phyloP scores from a whole-genome alignment of 2,797 vertebrate genomes.

The Coendou prehensilis region DNA sequence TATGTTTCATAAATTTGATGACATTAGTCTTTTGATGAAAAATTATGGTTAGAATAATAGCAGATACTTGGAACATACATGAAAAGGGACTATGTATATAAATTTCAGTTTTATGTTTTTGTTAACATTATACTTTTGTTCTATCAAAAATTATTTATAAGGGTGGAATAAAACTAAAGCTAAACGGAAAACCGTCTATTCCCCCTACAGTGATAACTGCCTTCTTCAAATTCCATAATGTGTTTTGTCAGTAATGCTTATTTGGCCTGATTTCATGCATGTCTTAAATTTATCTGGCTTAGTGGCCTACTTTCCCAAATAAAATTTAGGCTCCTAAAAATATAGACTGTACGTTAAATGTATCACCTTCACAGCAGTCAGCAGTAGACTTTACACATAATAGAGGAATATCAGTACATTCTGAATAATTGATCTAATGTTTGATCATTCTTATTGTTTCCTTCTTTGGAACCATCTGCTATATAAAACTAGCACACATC shows the following conservation, averaged over 20 bases:
- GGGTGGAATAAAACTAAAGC: constrained; percentile 41
- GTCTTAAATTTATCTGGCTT: constrained; percentile 9
- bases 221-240: not conserved
- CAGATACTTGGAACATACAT: constrained; percentile 60
- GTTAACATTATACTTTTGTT: constrained; percentile 50
- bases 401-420: not conserved
- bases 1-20: constrained; percentile 75
- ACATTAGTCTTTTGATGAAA: constrained; percentile 70
- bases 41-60: constrained; percentile 54
- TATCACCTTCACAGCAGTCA: constrained; percentile 18
- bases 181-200: constrained; percentile 42
- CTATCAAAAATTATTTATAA: constrained; percentile 62
- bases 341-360: constrained; percentile 31
- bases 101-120: constrained; percentile 47
- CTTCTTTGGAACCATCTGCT: constrained; percentile 51
- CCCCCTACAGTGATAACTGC: not conserved
- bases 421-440: constrained; percentile 2
- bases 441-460: constrained; percentile 1
- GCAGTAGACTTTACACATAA: not conserved
- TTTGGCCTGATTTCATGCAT: constrained; percentile 23
- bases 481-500: not conserved
- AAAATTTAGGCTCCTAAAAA: constrained; percentile 45
- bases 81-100: constrained; percentile 38
- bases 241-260: not conserved
- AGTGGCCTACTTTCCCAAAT: constrained; percentile 38